Base-by-base conservation (phyloP, 2,888 invertebrate species). In the Sphaeridia pumilis region DNA sequence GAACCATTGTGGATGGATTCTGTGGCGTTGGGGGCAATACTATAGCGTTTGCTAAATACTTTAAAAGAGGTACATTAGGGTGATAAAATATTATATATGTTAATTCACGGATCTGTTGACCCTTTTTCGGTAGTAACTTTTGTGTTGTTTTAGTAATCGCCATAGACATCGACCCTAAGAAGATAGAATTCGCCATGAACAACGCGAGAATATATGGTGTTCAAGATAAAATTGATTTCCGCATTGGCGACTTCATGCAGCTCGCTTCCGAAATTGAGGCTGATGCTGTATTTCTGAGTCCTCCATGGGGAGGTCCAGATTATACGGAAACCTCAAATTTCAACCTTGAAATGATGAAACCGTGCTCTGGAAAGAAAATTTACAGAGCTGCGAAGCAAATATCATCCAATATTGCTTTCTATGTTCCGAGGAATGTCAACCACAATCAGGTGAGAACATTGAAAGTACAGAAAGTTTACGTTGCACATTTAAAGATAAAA, bases 11-110 rank as follows among this genome's bases (percentile, higher is more conserved):
- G 0, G 98, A 99, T 75, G 97, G 85, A 0, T 98, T 98, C 74
- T 95, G 97, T 71, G 98, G 98, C 27, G 92, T 90, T 52, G 98
- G 98, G 12, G 98, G 98, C 21, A 98, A 98, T 72, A 76, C 89
- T 0, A 95, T 98, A 69, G 97, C 97, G 73, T 94, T 99, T 73
- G 97, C 97, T 0, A 76, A 78, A 45, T 83, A 82, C 1, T 87
- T 88, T 69, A 77, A 81, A 59, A 79, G 78, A 78, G 48, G 51
- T 52, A n/a, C n/a, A n/a, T n/a, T n/a, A n/a, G n/a, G n/a, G n/a
- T n/a, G n/a, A n/a, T n/a, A n/a, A n/a, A n/a, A n/a, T n/a, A n/a
- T n/a, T n/a, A n/a, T n/a, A n/a, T n/a, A n/a, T n/a, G n/a, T n/a
- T n/a, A n/a, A n/a, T n/a, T n/a, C n/a, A n/a, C n/a, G n/a, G n/a